Percentiles rank a stretch among this genome's conserved stretches.
Conservation (phyloP, 2,113 vertebrate species). For the Alouatta palliata region DNA sequence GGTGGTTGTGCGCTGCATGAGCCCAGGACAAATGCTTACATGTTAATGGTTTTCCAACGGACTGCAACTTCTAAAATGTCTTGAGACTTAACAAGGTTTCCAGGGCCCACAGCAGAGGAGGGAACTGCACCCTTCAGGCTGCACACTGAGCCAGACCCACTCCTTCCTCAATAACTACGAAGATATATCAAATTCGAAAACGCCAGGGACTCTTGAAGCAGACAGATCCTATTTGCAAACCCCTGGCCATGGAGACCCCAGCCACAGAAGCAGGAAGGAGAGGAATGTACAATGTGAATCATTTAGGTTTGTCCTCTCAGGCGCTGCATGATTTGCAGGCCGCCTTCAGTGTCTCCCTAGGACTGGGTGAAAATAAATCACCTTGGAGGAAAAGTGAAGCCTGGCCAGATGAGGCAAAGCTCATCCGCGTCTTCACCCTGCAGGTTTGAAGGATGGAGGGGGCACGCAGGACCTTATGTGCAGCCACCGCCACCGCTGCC, state of each 20-base stretch:
- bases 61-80: neutral
- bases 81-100: neutral
- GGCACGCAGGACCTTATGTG: too few species aligned
- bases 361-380: too few species aligned
- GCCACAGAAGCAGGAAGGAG: neutral
- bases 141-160: rapidly evolving
- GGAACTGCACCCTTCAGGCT: too few species aligned
- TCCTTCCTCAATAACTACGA: neutral
- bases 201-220: neutral
- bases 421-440: too few species aligned
- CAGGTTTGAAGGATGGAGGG: too few species aligned
- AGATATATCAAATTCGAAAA: neutral
- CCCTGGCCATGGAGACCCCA: neutral
- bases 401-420: too few species aligned
- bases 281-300: too few species aligned
- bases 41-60: neutral
- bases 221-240: neutral
- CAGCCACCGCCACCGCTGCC: too few species aligned
- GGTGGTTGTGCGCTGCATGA: neutral
- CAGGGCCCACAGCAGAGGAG: neutral
- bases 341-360: too few species aligned
- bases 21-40: neutral
- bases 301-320: too few species aligned
- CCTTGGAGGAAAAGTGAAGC: too few species aligned
- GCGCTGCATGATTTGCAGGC: too few species aligned